Evolutionary conservation across 92 coral and sea anemone species (phyloP).

Genomic region (Metridium senile): DNA sequence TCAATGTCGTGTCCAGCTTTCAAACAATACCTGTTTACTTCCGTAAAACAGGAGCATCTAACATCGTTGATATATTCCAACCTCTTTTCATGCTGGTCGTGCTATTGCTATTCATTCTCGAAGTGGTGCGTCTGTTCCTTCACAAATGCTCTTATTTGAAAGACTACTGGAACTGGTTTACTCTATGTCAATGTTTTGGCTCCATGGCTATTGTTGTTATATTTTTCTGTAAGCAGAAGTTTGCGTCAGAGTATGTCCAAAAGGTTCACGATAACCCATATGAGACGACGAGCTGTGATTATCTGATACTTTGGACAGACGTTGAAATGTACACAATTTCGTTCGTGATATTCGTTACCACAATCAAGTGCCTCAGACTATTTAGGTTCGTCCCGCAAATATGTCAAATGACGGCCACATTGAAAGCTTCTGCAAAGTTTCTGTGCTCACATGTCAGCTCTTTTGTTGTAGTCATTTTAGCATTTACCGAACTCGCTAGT

Average conservation of each 20-base stretch:
- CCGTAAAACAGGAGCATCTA: conserved; percentile 20
- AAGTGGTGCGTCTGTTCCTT: conserved; percentile 51
- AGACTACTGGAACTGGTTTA: conserved; percentile 76
- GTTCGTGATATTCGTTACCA: conserved; percentile 71
- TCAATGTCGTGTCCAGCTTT: conserved; percentile 33
- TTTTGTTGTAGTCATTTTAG: conserved; percentile 51
- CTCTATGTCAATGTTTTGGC: conserved; percentile 47
- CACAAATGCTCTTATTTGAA: conserved; percentile 44
- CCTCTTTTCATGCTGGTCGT: conserved; percentile 70
- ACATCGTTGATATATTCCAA: conserved; percentile 53
- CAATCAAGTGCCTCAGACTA: conserved; percentile 72
- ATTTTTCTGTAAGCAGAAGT: conserved; percentile 82
- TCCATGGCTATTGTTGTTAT: conserved; percentile 73
- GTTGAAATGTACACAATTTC: conserved; percentile 72
- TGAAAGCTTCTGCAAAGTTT: conserved; percentile 45
- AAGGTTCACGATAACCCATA: conserved; percentile 75
- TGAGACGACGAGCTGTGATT: conserved; percentile 76
- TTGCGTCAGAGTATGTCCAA: conserved; percentile 63
- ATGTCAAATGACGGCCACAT: conserved; percentile 71
- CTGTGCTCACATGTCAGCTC: conserved; percentile 51
- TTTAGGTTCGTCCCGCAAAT: conserved; percentile 78
- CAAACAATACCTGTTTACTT: conserved; percentile 66
- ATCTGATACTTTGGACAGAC: conserved; percentile 75
- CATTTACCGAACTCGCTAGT: conserved; percentile 68
- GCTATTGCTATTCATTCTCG: conserved; percentile 54